Percentiles rank a stretch among this genome's conserved stretches.
These are phyloP conservation scores for Proisotoma minuta DNA, from an alignment of 2,888 invertebrate genomes.

Conservation along the genomic window DNA sequence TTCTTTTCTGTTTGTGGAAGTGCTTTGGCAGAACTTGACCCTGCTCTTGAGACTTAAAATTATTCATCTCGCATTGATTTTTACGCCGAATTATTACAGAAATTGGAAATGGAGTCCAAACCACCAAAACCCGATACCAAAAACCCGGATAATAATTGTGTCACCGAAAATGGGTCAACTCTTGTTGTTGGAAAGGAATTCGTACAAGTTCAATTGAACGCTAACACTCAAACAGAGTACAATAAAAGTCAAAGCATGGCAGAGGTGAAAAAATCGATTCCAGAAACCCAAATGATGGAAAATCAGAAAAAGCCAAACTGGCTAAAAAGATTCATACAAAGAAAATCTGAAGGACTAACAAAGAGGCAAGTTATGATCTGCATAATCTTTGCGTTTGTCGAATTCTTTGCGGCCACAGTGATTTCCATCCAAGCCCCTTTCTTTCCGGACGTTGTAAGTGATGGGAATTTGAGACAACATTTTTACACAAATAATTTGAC, in stretches of 20 bases:
- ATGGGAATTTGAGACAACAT: too few relatives aligned
- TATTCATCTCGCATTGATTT: background rate
- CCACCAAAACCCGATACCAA: background rate
- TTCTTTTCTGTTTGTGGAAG: background rate
- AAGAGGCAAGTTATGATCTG: constrained; percentile 70
- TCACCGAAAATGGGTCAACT: background rate
- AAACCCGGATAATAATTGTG: background rate
- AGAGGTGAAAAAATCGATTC: background rate
- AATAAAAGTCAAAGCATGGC: background rate
- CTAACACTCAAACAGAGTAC: background rate
- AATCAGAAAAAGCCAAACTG: constrained; percentile 2
- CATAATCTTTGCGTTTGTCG: constrained; percentile 72
- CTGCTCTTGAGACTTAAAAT: background rate
- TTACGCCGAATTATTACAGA: background rate
- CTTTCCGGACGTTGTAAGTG: constrained; percentile 72
- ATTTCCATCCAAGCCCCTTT: constrained; percentile 81
- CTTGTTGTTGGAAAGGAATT: background rate
- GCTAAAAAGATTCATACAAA: constrained; percentile 16
- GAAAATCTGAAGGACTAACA: constrained; percentile 24
- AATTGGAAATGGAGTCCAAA: background rate
- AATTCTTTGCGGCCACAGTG: constrained; percentile 79
- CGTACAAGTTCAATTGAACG: background rate
- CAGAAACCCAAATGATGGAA: constrained; percentile 2
- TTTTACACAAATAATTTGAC: background rate
- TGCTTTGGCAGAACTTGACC: background rate